These are phyloP conservation scores for Pristionchus pacificus DNA, from an alignment of 1,140 invertebrate genomes.

Conservation along the genomic window DNA sequence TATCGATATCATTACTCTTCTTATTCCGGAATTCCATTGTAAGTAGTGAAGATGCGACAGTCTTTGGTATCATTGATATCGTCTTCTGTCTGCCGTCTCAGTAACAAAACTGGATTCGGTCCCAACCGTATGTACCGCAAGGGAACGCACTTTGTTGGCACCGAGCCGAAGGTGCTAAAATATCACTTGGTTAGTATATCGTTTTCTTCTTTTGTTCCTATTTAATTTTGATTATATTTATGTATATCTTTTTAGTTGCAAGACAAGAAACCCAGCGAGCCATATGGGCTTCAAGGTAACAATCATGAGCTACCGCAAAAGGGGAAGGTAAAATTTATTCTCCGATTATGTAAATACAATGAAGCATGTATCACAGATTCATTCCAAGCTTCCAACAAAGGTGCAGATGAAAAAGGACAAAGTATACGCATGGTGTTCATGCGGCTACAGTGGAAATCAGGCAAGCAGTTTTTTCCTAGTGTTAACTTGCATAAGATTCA, in stretches of 20 bases:
- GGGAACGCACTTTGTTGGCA: constrained; percentile 54
- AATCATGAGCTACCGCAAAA: constrained; percentile 50
- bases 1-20: too few species aligned
- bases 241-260: constrained; percentile 39
- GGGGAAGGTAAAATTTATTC: constrained; percentile 43
- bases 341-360: too few species aligned
- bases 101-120: constrained; percentile 52
- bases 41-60: too few species aligned
- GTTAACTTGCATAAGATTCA: too few species aligned
- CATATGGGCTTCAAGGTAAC: constrained; percentile 53
- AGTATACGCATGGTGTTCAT: constrained; percentile 86
- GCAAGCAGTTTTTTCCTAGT: too few species aligned
- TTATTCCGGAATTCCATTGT: too few species aligned
- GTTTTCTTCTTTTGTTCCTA: constrained; percentile 1
- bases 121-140: constrained; percentile 49
- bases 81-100: neutral
- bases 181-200: constrained; percentile 49
- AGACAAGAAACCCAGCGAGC: constrained; percentile 51
- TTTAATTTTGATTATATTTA: neutral
- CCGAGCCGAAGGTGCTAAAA: constrained; percentile 51
- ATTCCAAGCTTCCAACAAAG: constrained; percentile 49
- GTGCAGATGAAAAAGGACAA: constrained; percentile 66
- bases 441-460: constrained; percentile 81
- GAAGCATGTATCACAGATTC: neutral
- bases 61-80: neutral